Conservation (phyloP, 1,140 invertebrate genomes). For the Thalassaphorura encarpata region DNA sequence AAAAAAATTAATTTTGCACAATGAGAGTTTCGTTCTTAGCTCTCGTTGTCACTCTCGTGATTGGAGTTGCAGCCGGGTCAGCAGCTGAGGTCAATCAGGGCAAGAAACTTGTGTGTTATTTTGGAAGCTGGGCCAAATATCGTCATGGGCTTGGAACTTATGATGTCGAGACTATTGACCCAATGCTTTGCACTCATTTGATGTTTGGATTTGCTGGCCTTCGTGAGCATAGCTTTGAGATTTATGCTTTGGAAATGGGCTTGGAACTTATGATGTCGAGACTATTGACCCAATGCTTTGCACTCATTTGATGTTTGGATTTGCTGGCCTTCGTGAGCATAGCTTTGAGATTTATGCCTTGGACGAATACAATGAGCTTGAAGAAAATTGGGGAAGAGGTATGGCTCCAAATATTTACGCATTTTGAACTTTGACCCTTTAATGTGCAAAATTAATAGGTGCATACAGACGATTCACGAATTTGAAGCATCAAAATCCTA, state of each 20-base stretch:
- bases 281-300: constrained; percentile 53
- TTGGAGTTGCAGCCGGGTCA: too few species aligned
- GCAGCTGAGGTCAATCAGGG: too few species aligned
- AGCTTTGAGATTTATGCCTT: constrained; percentile 37
- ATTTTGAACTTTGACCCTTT: constrained; percentile 48
- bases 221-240: constrained; percentile 34
- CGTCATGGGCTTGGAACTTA: constrained; percentile 48
- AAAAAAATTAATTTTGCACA: too few species aligned
- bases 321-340: constrained; percentile 45
- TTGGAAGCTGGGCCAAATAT: constrained; percentile 48
- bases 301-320: constrained; percentile 58
- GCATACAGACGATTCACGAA: constrained; percentile 37
- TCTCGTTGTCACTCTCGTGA: too few species aligned
- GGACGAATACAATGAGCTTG: constrained; percentile 41
- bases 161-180: constrained; percentile 47
- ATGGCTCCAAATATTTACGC: constrained; percentile 40
- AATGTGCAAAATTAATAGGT: constrained; percentile 45
- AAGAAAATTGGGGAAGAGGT: constrained; percentile 41
- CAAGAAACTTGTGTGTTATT: constrained; percentile 49
- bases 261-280: constrained; percentile 47
- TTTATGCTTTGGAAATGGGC: constrained; percentile 39
- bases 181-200: constrained; percentile 55
- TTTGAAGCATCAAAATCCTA: constrained; percentile 40
- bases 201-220: constrained; percentile 59
- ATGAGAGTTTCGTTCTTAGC: too few species aligned